Percentiles rank a stretch among this genome's conserved stretches.
Evolutionary conservation across 2,797 vertebrate genomes (phyloP).

Genomic region (Sebastes umbrosus): DNA sequence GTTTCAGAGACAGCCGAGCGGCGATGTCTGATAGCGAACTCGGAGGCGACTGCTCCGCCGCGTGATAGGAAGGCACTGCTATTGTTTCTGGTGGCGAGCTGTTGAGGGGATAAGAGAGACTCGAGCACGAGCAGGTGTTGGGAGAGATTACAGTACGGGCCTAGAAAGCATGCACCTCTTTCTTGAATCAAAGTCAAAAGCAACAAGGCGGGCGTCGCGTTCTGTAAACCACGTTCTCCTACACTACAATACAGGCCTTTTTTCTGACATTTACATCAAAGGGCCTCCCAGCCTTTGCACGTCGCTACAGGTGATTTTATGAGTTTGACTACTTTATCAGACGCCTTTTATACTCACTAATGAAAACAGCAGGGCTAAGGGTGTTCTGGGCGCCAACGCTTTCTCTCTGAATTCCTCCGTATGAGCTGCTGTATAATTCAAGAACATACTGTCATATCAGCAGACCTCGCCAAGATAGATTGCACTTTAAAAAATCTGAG

Average conservation of each 20-base stretch:
- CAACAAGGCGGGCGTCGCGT: slow-evolving; percentile 61
- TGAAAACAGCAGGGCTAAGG: slow-evolving; percentile 73
- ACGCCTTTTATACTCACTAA: slow-evolving; percentile 68
- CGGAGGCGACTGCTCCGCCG: slow-evolving; percentile 30
- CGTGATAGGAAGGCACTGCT: slow-evolving; percentile 55
- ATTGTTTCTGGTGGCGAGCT: slow-evolving; percentile 63
- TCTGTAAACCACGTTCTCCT: slow-evolving; percentile 26
- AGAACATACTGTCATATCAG: slow-evolving; percentile 10
- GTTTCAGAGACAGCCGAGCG: not conserved
- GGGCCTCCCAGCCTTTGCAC: slow-evolving; percentile 50
- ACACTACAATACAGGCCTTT: slow-evolving; percentile 44
- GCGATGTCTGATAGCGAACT: slow-evolving; percentile 42
- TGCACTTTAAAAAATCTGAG: not conserved
- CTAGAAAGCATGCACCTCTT: slow-evolving; percentile 30
- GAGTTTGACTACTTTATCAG: slow-evolving; percentile 60
- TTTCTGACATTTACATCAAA: slow-evolving; percentile 69
- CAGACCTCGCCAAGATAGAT: not conserved
- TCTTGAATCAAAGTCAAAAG: slow-evolving; percentile 72
- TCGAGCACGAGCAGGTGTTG: slow-evolving; percentile 63
- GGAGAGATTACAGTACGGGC: slow-evolving; percentile 58
- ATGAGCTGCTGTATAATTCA: slow-evolving; percentile 21
- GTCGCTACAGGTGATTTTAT: slow-evolving; percentile 57
- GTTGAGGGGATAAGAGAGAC: slow-evolving; percentile 58
- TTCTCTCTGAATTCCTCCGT: slow-evolving; percentile 55
- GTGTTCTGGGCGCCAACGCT: slow-evolving; percentile 54